Evolutionary conservation across 2,113 vertebrate species (phyloP).

Genomic region (Campylomormyrus tamandua): DNA sequence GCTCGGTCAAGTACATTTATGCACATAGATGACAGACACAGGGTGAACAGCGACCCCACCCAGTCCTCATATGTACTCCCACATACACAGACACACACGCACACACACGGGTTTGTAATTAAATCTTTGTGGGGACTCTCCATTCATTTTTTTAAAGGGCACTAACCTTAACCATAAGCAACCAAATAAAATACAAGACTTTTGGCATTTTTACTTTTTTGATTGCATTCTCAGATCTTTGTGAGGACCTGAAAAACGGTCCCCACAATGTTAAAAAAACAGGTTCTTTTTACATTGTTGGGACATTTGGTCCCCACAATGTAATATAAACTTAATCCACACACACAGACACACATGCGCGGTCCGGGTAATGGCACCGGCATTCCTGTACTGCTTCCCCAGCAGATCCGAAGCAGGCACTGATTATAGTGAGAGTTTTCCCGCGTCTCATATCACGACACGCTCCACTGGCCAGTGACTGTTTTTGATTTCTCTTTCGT

Average conservation of each 20-base stretch:
- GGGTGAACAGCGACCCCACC: background rate
- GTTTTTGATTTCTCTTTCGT: slow-evolving; percentile 1
- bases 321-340: too few species aligned
- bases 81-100: background rate
- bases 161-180: too few species aligned
- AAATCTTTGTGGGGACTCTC: too few species aligned
- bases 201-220: too few species aligned
- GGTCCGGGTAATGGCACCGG: background rate
- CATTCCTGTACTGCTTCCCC: background rate
- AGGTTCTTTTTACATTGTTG: background rate
- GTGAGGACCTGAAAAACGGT: too few species aligned
- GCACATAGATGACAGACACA: background rate
- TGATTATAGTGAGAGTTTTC: background rate
- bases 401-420: background rate
- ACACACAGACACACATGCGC: background rate
- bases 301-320: background rate
- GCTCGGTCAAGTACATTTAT: background rate
- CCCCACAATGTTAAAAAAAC: too few species aligned
- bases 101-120: too few species aligned
- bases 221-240: too few species aligned
- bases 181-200: too few species aligned
- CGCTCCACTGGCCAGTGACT: background rate
- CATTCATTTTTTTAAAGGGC: too few species aligned
- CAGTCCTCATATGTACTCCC: background rate
- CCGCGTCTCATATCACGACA: background rate